These are phyloP conservation scores for Coremacera marginata DNA, from an alignment of 2,888 invertebrate species.

Conservation along the genomic window DNA sequence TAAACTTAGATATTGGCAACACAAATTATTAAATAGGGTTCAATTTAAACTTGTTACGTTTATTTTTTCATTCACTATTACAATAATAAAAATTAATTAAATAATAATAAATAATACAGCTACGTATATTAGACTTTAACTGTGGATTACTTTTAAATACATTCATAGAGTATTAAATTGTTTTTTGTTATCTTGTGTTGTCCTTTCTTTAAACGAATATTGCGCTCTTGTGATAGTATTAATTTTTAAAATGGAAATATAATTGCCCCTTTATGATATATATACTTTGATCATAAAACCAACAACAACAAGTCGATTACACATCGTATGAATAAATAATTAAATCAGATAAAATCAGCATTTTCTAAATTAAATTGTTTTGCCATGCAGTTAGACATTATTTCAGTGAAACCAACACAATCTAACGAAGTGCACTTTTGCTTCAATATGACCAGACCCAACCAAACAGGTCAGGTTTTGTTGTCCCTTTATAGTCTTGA, in stretches of 20 bases:
- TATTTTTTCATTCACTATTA: too few relatives aligned
- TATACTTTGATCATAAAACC: neutral
- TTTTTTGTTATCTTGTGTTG: too few relatives aligned
- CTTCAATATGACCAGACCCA: neutral
- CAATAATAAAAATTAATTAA: too few relatives aligned
- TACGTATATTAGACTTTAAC: too few relatives aligned
- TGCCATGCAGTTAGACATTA: constrained; percentile 51
- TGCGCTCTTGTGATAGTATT: constrained; percentile 45
- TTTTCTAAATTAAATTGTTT: constrained; percentile 67
- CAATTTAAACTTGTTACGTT: too few relatives aligned
- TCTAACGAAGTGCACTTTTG: neutral
- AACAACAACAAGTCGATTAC: constrained; percentile 1
- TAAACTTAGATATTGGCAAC: too few relatives aligned
- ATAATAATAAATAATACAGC: too few relatives aligned
- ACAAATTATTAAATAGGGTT: too few relatives aligned
- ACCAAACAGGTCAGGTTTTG: neutral
- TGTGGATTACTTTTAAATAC: too few relatives aligned
- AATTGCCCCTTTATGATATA: constrained; percentile 50
- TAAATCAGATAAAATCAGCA: constrained; percentile 67
- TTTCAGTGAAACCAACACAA: neutral
- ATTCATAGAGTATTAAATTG: too few relatives aligned
- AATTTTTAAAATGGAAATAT: constrained; percentile 62
- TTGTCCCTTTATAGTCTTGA: neutral
- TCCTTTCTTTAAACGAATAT: too few relatives aligned
- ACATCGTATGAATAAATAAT: constrained; percentile 57